Evolutionary conservation across 2,797 vertebrate species (phyloP).

Genomic region (Bradypodion pumilum): DNA sequence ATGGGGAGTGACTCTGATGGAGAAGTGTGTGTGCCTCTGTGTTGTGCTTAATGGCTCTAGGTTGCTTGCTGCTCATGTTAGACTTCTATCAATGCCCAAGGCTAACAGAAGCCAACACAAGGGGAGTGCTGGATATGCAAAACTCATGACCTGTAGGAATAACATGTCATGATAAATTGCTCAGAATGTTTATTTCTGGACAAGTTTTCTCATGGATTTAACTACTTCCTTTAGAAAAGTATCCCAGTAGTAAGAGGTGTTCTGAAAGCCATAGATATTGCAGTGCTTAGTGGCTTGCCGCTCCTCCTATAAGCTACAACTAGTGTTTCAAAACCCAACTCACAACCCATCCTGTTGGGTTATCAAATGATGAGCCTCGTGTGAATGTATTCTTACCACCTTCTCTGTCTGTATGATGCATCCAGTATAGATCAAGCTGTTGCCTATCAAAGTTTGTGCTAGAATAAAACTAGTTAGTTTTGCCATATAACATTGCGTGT

Average conservation of each 20-base stretch:
- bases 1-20: background rate
- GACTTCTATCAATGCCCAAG: background rate
- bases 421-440: background rate
- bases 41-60: background rate
- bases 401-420: background rate
- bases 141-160: background rate
- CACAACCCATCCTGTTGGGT: background rate
- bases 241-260: background rate
- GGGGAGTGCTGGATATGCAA: background rate
- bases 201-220: background rate
- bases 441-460: background rate
- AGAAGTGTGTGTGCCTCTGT: background rate
- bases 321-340: background rate
- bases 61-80: background rate
- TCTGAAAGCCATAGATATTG: background rate
- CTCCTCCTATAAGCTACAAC: background rate
- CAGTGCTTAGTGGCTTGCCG: background rate
- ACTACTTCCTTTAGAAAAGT: background rate
- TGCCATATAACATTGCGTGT: background rate
- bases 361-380: background rate
- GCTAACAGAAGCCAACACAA: no score
- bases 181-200: background rate
- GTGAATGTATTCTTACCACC: background rate
- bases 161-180: background rate
- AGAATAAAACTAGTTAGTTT: constrained; percentile 16